Conservation (phyloP, 2,888 invertebrate species). For the Cryptocephalus primarius region DNA sequence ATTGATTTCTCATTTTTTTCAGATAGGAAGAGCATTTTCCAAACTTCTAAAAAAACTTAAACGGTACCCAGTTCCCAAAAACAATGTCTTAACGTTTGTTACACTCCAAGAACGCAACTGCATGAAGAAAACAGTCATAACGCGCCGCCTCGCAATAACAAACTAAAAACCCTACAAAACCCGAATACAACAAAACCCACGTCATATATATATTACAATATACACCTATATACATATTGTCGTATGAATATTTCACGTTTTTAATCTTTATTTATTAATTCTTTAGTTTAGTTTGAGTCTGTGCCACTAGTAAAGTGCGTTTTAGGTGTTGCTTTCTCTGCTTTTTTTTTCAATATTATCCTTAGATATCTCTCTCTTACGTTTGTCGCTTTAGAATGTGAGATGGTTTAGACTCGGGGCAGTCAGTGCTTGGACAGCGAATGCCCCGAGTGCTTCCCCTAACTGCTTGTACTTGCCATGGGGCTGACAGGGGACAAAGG, state of each 20-base stretch:
- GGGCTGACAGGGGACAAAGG: conserved; percentile 77
- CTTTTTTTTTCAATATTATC: no score
- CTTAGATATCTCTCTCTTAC: no score
- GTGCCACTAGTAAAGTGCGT: conserved; percentile 5
- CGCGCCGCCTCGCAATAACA: neutral
- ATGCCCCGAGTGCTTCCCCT: conserved; percentile 54
- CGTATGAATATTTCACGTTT: conserved; percentile 25
- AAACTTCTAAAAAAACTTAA: neutral
- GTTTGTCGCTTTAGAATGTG: no score
- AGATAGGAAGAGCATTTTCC: neutral
- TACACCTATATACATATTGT: conserved; percentile 41
- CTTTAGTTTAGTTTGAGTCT: conserved; percentile 9
- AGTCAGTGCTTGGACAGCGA: conserved; percentile 38
- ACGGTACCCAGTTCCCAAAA: neutral
- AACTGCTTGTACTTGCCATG: conserved; percentile 87
- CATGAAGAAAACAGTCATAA: neutral
- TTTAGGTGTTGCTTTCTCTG: neutral
- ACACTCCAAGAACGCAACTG: neutral
- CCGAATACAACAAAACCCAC: no score
- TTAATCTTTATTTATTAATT: neutral
- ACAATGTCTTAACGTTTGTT: neutral
- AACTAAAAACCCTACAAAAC: neutral
- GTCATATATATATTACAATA: conserved; percentile 26
- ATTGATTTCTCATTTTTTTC: no score
- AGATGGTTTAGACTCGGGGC: conserved; percentile 28